phyloP scores from a whole-genome alignment of 2,888 invertebrate species.

The Frankliniella intonsa region DNA sequence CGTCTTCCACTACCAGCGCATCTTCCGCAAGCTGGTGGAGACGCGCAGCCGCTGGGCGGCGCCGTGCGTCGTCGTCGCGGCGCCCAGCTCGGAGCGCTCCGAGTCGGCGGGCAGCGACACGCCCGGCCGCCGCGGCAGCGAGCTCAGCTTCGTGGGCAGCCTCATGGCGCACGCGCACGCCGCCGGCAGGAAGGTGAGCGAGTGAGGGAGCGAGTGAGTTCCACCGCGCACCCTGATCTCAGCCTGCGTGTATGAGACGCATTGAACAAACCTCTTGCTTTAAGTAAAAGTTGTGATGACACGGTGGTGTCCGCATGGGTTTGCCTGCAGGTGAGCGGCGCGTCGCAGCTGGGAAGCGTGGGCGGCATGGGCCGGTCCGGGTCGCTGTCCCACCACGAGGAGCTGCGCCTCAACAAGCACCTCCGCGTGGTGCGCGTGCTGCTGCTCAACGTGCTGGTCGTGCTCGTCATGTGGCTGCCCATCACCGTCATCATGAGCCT shows the following conservation, averaged over 20 bases:
- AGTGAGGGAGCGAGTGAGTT: too few species aligned
- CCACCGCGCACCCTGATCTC: too few species aligned
- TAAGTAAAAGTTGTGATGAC: too few species aligned
- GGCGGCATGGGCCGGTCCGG: constrained; percentile 43
- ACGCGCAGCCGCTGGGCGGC: constrained; percentile 51
- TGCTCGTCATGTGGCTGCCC: constrained; percentile 56
- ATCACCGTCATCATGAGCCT: constrained; percentile 53
- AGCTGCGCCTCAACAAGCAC: constrained; percentile 52
- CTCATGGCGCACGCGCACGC: constrained; percentile 39
- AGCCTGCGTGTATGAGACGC: too few species aligned
- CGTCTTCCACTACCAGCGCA: constrained; percentile 53
- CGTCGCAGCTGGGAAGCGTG: constrained; percentile 11
- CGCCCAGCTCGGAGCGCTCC: constrained; percentile 42
- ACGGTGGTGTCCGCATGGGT: too few species aligned
- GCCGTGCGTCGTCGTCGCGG: constrained; percentile 46
- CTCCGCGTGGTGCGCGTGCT: constrained; percentile 52
- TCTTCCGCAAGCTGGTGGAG: constrained; percentile 53
- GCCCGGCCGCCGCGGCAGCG: constrained; percentile 48
- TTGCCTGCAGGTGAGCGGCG: not conserved
- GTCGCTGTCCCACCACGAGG: constrained; percentile 51
- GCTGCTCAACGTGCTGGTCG: constrained; percentile 52
- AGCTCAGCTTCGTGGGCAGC: constrained; percentile 50
- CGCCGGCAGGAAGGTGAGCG: not conserved
- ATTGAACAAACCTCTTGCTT: too few species aligned
- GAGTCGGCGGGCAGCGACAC: constrained; percentile 36